Percentiles rank a stretch among this genome's conserved stretches.
phyloP scores from a whole-genome alignment of 1,140 invertebrate species.

The Solenopsis invicta region DNA sequence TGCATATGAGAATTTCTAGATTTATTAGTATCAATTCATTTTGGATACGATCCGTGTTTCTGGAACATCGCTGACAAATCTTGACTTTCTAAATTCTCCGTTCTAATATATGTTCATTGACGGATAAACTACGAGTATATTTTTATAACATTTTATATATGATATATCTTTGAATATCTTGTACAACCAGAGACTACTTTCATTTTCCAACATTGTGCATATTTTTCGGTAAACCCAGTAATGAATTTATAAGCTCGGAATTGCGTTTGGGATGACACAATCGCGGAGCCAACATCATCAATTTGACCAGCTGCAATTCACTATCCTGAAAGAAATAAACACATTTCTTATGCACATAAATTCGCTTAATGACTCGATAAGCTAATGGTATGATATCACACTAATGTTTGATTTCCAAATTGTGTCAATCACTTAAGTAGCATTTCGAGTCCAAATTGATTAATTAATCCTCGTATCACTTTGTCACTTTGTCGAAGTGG shows the following conservation, averaged over 20 bases:
- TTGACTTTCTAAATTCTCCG: background rate
- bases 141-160: background rate
- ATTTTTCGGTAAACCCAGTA: constrained; percentile 90
- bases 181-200: constrained; percentile 46
- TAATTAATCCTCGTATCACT: constrained; percentile 28
- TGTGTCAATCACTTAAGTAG: background rate
- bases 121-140: background rate
- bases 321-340: constrained; percentile 77
- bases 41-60: background rate
- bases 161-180: background rate
- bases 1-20: background rate
- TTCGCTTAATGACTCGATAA: background rate
- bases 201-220: constrained; percentile 90
- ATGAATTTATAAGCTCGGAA: constrained; percentile 91
- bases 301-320: constrained; percentile 78
- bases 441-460: background rate
- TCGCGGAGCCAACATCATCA: constrained; percentile 77
- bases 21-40: constrained; percentile 44
- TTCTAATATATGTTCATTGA: background rate
- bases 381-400: constrained; percentile 1
- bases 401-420: background rate
- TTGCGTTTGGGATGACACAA: constrained; percentile 88
- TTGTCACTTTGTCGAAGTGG: background rate
- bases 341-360: constrained; percentile 7
- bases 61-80: constrained; percentile 3